These are phyloP conservation scores for Scyliorhinus canicula DNA, from an alignment of 2,797 vertebrate genomes.

Conservation along the genomic window DNA sequence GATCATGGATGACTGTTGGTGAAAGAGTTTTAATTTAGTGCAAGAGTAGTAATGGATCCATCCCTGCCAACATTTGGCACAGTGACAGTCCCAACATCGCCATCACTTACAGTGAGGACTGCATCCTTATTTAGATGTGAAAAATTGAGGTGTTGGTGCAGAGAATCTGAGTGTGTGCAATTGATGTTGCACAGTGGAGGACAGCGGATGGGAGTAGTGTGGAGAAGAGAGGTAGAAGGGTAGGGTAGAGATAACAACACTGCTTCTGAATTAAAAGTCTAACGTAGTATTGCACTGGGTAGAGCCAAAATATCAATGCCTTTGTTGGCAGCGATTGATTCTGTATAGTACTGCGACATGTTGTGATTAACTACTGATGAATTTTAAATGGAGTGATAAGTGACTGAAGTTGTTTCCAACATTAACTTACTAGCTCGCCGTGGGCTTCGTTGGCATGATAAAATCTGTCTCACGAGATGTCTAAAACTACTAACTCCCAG, in stretches of 20 bases:
- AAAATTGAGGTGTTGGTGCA: background rate
- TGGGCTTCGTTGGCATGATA: background rate
- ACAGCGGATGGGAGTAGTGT: background rate
- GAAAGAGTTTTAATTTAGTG: background rate
- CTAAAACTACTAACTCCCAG: conserved; percentile 3
- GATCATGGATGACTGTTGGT: background rate
- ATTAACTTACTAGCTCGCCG: background rate
- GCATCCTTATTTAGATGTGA: background rate
- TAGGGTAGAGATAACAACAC: background rate
- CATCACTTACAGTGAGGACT: background rate
- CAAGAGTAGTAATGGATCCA: background rate
- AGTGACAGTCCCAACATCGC: background rate
- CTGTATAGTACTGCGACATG: background rate
- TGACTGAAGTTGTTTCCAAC: conserved; percentile 44
- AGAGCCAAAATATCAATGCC: background rate
- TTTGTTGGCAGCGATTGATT: background rate
- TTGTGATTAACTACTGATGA: conserved; percentile 41
- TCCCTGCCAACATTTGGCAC: background rate
- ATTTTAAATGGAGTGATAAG: conserved; percentile 45
- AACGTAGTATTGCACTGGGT: background rate
- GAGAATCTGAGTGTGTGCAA: background rate
- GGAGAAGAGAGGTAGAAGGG: background rate
- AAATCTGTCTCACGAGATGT: background rate
- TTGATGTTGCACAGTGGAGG: background rate
- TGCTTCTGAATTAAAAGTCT: background rate